Percentiles rank a stretch among this genome's conserved stretches.
phyloP scores from a whole-genome alignment of 2,113 vertebrate species.

The Lynx canadensis region DNA sequence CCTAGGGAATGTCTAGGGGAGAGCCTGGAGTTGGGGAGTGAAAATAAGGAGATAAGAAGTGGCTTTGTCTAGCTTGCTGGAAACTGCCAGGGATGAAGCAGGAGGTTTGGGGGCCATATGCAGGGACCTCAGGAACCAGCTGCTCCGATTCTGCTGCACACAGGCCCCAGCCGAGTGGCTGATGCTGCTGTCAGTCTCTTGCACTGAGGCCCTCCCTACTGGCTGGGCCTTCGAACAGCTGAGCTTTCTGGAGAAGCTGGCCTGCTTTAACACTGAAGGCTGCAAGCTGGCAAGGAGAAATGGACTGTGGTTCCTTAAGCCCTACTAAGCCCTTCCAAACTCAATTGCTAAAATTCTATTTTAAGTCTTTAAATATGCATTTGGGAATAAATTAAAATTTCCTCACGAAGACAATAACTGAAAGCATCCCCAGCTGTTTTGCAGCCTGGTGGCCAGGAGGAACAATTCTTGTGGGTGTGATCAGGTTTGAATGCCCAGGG shows the following conservation, averaged over 20 bases:
- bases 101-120: background rate
- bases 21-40: background rate
- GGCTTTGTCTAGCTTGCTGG: background rate
- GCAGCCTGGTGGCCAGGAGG: slow-evolving; percentile 40
- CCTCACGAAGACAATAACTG: background rate
- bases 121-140: background rate
- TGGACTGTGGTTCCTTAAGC: background rate
- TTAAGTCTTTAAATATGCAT: slow-evolving; percentile 30
- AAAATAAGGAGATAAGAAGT: background rate
- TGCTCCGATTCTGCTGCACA: background rate
- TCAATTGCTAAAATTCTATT: slow-evolving; percentile 46
- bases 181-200: background rate
- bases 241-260: background rate
- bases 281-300: background rate
- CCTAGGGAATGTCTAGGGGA: background rate
- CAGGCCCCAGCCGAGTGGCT: background rate
- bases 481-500: background rate
- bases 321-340: background rate
- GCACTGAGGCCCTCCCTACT: background rate
- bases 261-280: background rate
- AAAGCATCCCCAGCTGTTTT: slow-evolving; percentile 30
- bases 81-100: background rate
- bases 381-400: slow-evolving; percentile 50
- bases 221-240: background rate
- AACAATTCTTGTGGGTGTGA: background rate